These are phyloP conservation scores for Ophraella communa DNA, from an alignment of 2,888 invertebrate species.

Conservation along the genomic window DNA sequence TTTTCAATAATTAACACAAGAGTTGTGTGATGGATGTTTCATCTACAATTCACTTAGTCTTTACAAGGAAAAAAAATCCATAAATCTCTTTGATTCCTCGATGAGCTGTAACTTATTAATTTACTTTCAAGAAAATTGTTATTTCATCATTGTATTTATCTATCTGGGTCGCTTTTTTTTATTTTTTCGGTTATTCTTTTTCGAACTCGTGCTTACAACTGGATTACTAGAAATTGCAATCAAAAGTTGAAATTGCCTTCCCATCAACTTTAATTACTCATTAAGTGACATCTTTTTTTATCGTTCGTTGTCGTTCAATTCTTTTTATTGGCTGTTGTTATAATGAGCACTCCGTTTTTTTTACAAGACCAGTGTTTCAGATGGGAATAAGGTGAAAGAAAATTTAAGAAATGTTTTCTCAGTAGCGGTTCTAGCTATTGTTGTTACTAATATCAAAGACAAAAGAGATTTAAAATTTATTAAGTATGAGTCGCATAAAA, in stretches of 20 bases:
- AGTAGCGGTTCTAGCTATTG: no score
- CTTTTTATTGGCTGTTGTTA: constrained; percentile 10
- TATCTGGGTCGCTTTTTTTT: not conserved
- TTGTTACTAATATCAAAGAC: no score
- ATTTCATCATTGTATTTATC: not conserved
- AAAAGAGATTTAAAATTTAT: no score
- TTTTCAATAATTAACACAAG: no score
- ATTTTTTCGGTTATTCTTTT: not conserved
- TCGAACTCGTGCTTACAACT: not conserved
- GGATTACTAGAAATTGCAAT: constrained; percentile 6
- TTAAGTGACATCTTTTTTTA: constrained; percentile 12
- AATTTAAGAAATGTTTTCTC: not conserved
- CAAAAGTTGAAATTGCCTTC: constrained; percentile 12
- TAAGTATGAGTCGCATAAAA: no score
- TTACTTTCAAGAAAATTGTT: not conserved
- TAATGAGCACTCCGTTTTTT: constrained; percentile 7
- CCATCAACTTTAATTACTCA: constrained; percentile 12
- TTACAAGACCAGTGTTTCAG: not conserved
- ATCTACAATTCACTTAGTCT: no score
- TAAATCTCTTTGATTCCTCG: no score
- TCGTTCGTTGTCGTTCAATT: constrained; percentile 1
- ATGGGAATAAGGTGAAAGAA: not conserved
- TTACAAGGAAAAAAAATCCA: no score
- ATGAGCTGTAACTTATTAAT: no score
- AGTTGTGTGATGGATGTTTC: no score